These are phyloP conservation scores for Amphibalanus amphitrite DNA, from an alignment of 1,140 invertebrate genomes.

Conservation along the genomic window DNA sequence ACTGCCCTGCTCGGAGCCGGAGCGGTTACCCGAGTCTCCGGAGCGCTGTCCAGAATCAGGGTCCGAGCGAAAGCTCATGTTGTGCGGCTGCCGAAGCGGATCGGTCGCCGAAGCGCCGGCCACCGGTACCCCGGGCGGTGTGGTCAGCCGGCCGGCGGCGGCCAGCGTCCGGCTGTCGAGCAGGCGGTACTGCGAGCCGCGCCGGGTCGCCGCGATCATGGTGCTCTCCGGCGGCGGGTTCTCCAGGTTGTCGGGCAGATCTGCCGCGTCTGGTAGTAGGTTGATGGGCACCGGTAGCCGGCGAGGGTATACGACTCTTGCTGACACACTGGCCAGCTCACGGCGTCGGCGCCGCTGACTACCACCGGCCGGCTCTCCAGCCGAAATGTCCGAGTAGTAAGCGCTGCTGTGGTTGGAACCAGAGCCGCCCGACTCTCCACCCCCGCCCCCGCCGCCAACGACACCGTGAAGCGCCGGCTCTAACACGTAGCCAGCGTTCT, in stretches of 20 bases:
- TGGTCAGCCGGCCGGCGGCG: not conserved
- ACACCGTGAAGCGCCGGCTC: no score
- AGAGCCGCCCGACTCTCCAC: slow-evolving; percentile 14
- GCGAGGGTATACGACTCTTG: slow-evolving; percentile 10
- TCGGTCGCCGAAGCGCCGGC: slow-evolving; percentile 5
- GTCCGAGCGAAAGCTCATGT: slow-evolving; percentile 4
- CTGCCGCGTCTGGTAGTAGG: slow-evolving; percentile 12
- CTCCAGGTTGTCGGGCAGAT: slow-evolving; percentile 5
- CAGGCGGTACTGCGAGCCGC: not conserved
- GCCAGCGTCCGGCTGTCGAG: no score
- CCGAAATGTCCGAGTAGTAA: no score
- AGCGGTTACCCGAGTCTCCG: no score
- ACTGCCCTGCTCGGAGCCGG: no score
- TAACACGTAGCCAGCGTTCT: slow-evolving; percentile 21
- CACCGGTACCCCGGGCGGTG: slow-evolving; percentile 6
- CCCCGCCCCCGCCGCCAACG: no score
- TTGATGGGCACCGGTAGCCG: slow-evolving; percentile 10
- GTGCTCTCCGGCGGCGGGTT: not conserved
- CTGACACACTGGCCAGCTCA: no score
- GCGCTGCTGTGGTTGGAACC: slow-evolving; percentile 15
- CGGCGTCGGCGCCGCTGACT: slow-evolving; percentile 10
- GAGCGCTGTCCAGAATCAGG: no score
- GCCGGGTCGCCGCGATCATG: slow-evolving; percentile 2
- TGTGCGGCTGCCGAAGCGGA: slow-evolving; percentile 3
- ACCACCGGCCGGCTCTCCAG: slow-evolving; percentile 7